Conservation (phyloP, 2,113 vertebrate species). For the Hypocryptadius cinnamomeus region DNA sequence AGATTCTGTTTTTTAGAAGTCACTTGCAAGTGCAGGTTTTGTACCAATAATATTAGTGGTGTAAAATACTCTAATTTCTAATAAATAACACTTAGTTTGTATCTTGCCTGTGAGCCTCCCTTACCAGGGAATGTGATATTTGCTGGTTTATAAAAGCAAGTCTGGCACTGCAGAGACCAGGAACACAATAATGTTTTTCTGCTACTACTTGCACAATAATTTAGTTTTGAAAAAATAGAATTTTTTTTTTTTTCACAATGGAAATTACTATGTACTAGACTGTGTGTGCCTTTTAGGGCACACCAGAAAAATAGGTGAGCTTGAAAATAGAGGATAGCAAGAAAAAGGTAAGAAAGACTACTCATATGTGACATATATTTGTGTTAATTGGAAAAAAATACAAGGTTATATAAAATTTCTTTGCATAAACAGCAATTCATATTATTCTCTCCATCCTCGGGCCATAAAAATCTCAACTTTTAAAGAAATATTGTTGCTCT, state of each 20-base stretch:
- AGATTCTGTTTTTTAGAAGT: neutral
- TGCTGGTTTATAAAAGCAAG: neutral
- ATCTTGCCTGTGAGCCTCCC: neutral
- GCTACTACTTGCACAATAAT: neutral
- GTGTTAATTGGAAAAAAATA: neutral
- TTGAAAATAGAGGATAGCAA: neutral
- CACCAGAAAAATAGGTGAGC: neutral
- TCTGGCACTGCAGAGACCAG: neutral
- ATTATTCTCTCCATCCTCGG: neutral
- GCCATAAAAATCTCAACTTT: neutral
- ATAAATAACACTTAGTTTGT: neutral
- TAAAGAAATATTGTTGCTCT: neutral
- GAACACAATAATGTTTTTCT: neutral
- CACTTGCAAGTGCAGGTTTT: neutral
- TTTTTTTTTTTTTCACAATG: neutral
- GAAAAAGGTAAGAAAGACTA: neutral
- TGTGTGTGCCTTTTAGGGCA: neutral
- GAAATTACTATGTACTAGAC: neutral
- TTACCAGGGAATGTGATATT: neutral
- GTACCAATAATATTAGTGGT: neutral
- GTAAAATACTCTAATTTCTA: neutral
- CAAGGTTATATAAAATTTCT: neutral
- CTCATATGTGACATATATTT: neutral
- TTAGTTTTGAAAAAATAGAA: neutral
- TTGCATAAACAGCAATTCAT: neutral